Evolutionary conservation across 2,888 invertebrate genomes (phyloP).

Genomic region (Darwinula stevensoni): DNA sequence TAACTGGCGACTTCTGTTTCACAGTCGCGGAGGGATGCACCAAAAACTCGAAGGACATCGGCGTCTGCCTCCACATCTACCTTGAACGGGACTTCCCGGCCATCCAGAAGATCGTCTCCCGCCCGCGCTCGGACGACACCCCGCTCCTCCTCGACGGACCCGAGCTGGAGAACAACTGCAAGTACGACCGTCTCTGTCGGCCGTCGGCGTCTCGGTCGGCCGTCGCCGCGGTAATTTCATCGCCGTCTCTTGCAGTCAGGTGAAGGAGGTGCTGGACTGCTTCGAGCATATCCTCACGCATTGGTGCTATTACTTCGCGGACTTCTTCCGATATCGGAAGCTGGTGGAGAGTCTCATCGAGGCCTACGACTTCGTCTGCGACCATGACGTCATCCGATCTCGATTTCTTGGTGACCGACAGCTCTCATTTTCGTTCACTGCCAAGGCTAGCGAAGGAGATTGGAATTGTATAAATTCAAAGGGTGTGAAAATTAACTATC

Average conservation of each 20-base stretch:
- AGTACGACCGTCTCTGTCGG: slow-evolving; percentile 7
- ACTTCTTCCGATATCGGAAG: slow-evolving; percentile 8
- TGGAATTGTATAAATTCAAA: too few relatives aligned
- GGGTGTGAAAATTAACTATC: too few relatives aligned
- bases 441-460: too few relatives aligned
- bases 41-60: slow-evolving; percentile 9
- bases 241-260: slow-evolving; percentile 3
- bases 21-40: too few relatives aligned
- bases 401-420: too few relatives aligned
- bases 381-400: too few relatives aligned
- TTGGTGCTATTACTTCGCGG: slow-evolving; percentile 6
- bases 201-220: not conserved
- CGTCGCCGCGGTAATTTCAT: not conserved
- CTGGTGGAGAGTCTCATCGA: slow-evolving; percentile 6
- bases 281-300: slow-evolving; percentile 6
- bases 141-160: slow-evolving; percentile 8
- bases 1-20: too few relatives aligned
- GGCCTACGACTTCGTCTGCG: slow-evolving; percentile 7
- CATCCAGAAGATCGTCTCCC: slow-evolving; percentile 11
- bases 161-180: slow-evolving; percentile 9
- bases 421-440: too few relatives aligned
- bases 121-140: slow-evolving; percentile 5
- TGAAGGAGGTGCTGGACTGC: slow-evolving; percentile 6
- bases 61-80: slow-evolving; percentile 12
- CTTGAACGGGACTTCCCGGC: slow-evolving; percentile 11